Evolutionary conservation across 2,797 vertebrate genomes (phyloP).

Genomic region (Tenualosa ilisha): DNA sequence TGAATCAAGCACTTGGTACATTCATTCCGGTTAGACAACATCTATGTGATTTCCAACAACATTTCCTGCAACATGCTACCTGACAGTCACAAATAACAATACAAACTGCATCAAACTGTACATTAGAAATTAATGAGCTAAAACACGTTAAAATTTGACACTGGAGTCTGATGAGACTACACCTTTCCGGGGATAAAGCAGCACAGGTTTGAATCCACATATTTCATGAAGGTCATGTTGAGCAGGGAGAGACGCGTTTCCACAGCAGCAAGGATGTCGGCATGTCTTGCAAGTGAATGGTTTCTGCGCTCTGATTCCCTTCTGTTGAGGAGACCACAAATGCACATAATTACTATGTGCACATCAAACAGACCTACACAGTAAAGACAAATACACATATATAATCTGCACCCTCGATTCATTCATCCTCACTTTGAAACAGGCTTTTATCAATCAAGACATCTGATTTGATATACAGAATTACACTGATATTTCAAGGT

Average conservation of each 20-base stretch:
- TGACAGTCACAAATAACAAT: neutral
- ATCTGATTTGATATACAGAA: neutral
- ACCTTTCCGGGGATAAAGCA: conserved; percentile 99
- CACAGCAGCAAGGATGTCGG: conserved; percentile 96
- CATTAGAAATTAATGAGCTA: neutral
- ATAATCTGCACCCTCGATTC: no score
- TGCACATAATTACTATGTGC: neutral
- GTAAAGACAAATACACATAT: no score
- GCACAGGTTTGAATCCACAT: conserved; percentile 97
- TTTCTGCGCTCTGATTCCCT: conserved; percentile 96
- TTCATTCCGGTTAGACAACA: neutral
- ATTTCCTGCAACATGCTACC: neutral
- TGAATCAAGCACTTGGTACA: neutral
- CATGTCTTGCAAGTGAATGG: conserved; percentile 95
- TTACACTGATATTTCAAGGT: neutral
- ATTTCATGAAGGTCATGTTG: conserved; percentile 99
- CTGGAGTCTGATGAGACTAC: neutral
- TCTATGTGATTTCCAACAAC: neutral
- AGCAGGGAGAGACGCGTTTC: conserved; percentile 94
- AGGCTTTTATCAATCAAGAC: neutral
- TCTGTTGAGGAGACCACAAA: conserved; percentile 64
- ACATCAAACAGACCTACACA: neutral
- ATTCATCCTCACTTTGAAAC: neutral
- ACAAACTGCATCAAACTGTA: neutral
- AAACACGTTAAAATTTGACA: neutral